A percentile compares a stretch with the other conserved stretches of the same genome.
phyloP scores from a whole-genome alignment of 1,140 invertebrate genomes.

The Eufriesea mexicana region DNA sequence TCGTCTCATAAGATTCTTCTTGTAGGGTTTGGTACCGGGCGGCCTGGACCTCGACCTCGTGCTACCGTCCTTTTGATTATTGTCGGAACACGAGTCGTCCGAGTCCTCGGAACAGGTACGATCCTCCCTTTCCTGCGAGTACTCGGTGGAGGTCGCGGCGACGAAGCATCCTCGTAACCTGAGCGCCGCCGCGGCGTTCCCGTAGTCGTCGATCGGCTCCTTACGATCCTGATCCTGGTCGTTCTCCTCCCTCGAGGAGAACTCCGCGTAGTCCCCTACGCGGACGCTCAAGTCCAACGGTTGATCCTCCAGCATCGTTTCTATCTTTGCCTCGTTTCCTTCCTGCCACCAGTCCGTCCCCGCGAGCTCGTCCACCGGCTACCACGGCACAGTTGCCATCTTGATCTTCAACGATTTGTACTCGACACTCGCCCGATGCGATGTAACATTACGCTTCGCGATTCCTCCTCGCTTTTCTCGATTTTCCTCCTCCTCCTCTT shows the following conservation, averaged over 20 bases:
- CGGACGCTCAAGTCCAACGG: constrained; percentile 79
- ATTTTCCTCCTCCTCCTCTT: not conserved
- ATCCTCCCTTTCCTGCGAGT: constrained; percentile 80
- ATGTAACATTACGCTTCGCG: constrained; percentile 32
- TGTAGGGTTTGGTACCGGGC: constrained; percentile 89
- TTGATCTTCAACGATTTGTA: constrained; percentile 33
- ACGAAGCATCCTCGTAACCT: constrained; percentile 68
- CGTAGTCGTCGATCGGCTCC: constrained; percentile 71
- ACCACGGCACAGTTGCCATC: constrained; percentile 56
- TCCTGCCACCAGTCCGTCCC: constrained; percentile 11
- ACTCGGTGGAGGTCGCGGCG: constrained; percentile 64
- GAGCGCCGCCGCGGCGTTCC: constrained; percentile 64
- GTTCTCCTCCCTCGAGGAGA: constrained; percentile 60
- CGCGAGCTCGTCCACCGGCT: constrained; percentile 16
- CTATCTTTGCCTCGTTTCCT: not conserved
- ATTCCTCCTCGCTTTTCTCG: not conserved
- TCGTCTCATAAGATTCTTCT: constrained; percentile 94
- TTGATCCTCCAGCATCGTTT: constrained; percentile 79
- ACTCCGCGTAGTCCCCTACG: constrained; percentile 77
- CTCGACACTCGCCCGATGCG: constrained; percentile 14
- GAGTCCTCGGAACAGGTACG: constrained; percentile 88
- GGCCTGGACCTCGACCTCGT: constrained; percentile 74
- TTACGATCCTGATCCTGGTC: constrained; percentile 64
- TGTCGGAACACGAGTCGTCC: constrained; percentile 87
- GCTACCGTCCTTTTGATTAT: constrained; percentile 75